Evolutionary conservation across 2,797 vertebrate species (phyloP).

Genomic region (Halcyon badia): DNA sequence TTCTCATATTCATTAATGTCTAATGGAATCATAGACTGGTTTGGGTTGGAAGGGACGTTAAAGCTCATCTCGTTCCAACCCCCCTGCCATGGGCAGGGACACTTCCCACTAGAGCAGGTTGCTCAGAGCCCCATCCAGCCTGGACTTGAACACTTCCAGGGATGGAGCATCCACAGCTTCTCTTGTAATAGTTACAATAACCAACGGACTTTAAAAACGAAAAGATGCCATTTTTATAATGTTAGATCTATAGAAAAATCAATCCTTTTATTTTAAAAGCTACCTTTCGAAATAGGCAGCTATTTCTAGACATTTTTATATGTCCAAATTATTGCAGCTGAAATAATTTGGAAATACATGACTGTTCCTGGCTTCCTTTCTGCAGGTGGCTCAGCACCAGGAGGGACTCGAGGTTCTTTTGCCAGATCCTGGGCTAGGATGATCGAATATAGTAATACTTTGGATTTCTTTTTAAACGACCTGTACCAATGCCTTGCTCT

Average conservation of each 20-base stretch:
- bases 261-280: neutral
- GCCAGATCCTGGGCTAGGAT: neutral
- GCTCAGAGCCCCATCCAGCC: too few species aligned
- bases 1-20: neutral
- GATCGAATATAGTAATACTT: accelerated
- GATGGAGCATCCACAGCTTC: too few species aligned
- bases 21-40: neutral
- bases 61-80: too few species aligned
- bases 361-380: neutral
- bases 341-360: accelerated
- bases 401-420: accelerated
- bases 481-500: accelerated
- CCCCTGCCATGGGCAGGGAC: too few species aligned
- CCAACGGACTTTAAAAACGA: neutral
- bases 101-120: too few species aligned
- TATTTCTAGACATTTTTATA: too few species aligned
- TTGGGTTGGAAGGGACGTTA: too few species aligned
- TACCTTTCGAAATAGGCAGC: neutral
- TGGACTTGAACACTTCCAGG: too few species aligned
- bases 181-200: neutral
- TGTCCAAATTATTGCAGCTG: neutral
- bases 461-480: too few species aligned
- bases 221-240: neutral
- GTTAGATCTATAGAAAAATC: neutral
- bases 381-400: neutral